These are phyloP conservation scores for Chaetura pelagica DNA, from an alignment of 2,113 vertebrate species.

Conservation along the genomic window DNA sequence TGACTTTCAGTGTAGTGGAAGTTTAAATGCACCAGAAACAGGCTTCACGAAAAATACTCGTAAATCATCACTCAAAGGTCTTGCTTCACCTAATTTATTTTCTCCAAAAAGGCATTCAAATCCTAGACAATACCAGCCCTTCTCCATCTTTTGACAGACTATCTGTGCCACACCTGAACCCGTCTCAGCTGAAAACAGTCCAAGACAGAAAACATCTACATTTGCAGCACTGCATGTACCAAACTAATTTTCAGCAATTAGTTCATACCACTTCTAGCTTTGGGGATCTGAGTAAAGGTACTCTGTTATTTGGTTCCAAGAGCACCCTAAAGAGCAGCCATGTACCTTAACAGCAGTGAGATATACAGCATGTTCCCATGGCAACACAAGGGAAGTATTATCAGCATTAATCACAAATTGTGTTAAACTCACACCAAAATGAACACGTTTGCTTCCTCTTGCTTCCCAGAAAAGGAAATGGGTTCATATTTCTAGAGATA, in stretches of 20 bases:
- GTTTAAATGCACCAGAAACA: neutral
- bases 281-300: neutral
- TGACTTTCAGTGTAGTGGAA: neutral
- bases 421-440: neutral
- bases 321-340: neutral
- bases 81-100: neutral
- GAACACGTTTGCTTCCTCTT: neutral
- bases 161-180: neutral
- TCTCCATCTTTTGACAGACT: neutral
- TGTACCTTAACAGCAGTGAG: neutral
- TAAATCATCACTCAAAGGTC: neutral
- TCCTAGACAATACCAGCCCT: neutral
- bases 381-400: neutral
- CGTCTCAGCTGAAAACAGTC: neutral
- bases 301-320: neutral
- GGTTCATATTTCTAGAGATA: neutral
- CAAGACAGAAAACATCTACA: neutral
- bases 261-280: neutral
- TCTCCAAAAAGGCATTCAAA: neutral
- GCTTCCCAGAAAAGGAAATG: neutral
- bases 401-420: neutral
- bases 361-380: neutral
- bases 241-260: neutral
- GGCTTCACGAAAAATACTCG: neutral
- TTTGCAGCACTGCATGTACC: neutral